Conservation (phyloP, 35 echinoderm and acorn worm genomes). For the Stichopus chloronotus region DNA sequence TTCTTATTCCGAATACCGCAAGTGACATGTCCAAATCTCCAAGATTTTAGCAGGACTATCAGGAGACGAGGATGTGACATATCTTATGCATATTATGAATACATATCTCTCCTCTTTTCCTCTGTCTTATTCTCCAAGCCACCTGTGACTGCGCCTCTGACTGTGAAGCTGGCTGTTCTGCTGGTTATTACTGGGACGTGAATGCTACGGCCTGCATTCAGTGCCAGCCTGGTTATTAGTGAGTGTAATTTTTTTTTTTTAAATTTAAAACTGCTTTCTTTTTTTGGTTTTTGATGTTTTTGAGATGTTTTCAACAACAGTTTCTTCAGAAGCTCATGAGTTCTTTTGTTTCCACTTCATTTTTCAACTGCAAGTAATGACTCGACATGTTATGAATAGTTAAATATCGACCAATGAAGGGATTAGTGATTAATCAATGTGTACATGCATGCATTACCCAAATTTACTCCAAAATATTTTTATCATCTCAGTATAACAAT, state of each 20-base stretch:
- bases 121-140: constrained; percentile 31
- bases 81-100: background rate
- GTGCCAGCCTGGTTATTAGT: constrained; percentile 93
- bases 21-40: no score
- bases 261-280: background rate
- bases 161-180: constrained; percentile 79
- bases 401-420: no score
- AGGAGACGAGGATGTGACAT: background rate
- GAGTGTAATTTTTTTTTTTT: constrained; percentile 45
- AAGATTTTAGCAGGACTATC: no score
- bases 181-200: constrained; percentile 85
- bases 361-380: no score
- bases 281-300: background rate
- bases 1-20: no score
- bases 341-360: no score
- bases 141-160: constrained; percentile 79
- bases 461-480: no score
- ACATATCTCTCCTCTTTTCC: constrained; percentile 4
- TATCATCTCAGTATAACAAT: no score
- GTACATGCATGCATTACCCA: no score
- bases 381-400: no score
- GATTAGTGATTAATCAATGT: no score
- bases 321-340: background rate
- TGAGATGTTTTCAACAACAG: background rate
- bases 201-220: constrained; percentile 86